Conservation (phyloP, 1,140 invertebrate genomes). For the Magallana ariakensis region DNA sequence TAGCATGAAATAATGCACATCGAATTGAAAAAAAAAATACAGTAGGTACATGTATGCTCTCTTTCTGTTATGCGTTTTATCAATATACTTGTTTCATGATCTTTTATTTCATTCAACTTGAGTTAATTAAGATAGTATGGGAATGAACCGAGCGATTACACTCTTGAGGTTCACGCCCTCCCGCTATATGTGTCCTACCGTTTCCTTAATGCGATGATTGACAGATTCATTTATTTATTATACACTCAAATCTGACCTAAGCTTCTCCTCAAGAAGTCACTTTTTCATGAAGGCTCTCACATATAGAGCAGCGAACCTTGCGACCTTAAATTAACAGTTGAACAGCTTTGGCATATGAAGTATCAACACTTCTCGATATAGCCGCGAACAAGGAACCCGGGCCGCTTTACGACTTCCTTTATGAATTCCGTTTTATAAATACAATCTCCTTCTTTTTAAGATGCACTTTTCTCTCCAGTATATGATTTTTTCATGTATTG, state of each 20-base stretch:
- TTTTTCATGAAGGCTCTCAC: neutral
- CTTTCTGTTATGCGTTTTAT: too few relatives aligned
- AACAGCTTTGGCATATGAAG: slow-evolving; percentile 31
- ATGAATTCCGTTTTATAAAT: slow-evolving; percentile 25
- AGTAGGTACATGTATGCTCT: too few relatives aligned
- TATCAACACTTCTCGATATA: slow-evolving; percentile 29
- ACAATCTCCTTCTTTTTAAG: slow-evolving; percentile 19
- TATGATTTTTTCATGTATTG: neutral
- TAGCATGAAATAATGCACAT: too few relatives aligned
- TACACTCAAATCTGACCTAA: neutral
- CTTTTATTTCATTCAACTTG: too few relatives aligned
- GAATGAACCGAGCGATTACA: too few relatives aligned
- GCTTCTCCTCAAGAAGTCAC: neutral
- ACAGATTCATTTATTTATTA: too few relatives aligned
- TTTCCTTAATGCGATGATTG: too few relatives aligned
- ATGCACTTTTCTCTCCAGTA: neutral
- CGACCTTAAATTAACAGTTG: slow-evolving; percentile 16
- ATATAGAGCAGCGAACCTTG: slow-evolving; percentile 12
- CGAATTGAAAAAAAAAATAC: too few relatives aligned
- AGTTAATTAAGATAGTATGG: too few relatives aligned
- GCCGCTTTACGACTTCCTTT: slow-evolving; percentile 10
- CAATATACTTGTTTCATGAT: too few relatives aligned
- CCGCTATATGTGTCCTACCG: too few relatives aligned
- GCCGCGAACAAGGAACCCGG: neutral
- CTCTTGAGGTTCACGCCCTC: too few relatives aligned